Evolutionary conservation across 2,113 vertebrate species (phyloP).

Genomic region (Dunckerocampus dactyliophorus): DNA sequence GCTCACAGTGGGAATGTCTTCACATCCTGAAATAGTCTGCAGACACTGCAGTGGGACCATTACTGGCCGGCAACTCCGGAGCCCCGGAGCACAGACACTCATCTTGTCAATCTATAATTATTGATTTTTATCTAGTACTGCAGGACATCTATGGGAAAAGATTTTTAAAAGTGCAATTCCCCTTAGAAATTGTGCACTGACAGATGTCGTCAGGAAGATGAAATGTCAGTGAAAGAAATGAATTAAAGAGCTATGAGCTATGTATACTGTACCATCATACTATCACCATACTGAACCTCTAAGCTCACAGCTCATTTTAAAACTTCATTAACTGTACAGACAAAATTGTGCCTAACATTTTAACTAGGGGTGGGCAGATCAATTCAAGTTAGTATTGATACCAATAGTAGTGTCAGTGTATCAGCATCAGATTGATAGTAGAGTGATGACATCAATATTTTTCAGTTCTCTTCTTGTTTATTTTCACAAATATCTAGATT

Average conservation of each 20-base stretch:
- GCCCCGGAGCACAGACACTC: slow-evolving; percentile 5
- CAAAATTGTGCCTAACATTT: no score
- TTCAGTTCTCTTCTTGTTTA: no score
- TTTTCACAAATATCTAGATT: no score
- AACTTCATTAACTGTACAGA: no score
- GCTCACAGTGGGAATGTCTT: slow-evolving; percentile 26
- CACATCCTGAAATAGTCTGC: slow-evolving; percentile 35
- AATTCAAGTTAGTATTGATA: no score
- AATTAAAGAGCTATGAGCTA: neutral
- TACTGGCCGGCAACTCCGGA: neutral
- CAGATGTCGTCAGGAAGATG: neutral
- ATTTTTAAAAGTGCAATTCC: neutral
- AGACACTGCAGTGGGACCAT: slow-evolving; percentile 10
- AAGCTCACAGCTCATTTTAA: no score
- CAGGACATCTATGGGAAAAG: neutral
- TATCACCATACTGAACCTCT: no score
- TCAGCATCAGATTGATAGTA: no score
- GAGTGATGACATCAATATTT: no score
- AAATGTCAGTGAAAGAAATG: neutral
- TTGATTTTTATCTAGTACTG: slow-evolving; percentile 23
- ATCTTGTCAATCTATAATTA: slow-evolving; percentile 30
- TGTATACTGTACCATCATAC: no score
- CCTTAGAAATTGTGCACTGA: neutral
- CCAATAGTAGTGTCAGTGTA: no score
- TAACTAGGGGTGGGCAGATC: no score